Evolutionary conservation across 2,888 invertebrate species (phyloP), one percentile per base, ranked within the genome.

Genomic region (Monochamus alternatus): DNA sequence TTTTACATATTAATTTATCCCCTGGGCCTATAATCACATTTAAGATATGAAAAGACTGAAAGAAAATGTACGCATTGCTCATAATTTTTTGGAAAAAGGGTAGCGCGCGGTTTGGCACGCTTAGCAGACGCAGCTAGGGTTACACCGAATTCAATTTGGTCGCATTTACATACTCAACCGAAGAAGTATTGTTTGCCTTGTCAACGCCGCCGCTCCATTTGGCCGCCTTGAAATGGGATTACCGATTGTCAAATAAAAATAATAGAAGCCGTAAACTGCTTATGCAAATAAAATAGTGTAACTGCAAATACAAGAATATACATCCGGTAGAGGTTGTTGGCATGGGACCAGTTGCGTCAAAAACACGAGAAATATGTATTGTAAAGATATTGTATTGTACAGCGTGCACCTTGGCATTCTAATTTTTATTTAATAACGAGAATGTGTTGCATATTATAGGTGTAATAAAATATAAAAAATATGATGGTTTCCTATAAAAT

Each of bases 171-270:
- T 55, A 55, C 14, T 0, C n/a, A n/a, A 55, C n/a, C 14, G n/a
- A 12, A 12, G 55, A 12, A 55, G 22, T 5, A 55, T 55, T 55
- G n/a, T 55, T 55, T 55, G 55, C 7, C n/a, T 55, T 55, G 55
- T 52, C 52, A n/a, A 12, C 10, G 52, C 22, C 14, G 7, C 55
- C 55, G 55, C n/a, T 22, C 14, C n/a, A 3, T 55, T 55, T 14
- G n/a, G n/a, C 14, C 14, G 55, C 14, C 22, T n/a, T 55, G 55
- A 55, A 55, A 55, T n/a, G 55, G 55, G 55, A 22, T 55, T 55
- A n/a, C 10, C 55, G 7, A 55, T 14, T 55, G 55, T n/a, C n/a
- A n/a, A 55, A 14, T 7, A 55, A n/a, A 55, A 22, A 55, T 55
- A 55, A 55, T 55, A 22, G 22, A 12, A 14, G 14, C 55, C 14